These are phyloP conservation scores for Cherax quadricarinatus DNA, from an alignment of 1,140 invertebrate species.

Conservation along the genomic window DNA sequence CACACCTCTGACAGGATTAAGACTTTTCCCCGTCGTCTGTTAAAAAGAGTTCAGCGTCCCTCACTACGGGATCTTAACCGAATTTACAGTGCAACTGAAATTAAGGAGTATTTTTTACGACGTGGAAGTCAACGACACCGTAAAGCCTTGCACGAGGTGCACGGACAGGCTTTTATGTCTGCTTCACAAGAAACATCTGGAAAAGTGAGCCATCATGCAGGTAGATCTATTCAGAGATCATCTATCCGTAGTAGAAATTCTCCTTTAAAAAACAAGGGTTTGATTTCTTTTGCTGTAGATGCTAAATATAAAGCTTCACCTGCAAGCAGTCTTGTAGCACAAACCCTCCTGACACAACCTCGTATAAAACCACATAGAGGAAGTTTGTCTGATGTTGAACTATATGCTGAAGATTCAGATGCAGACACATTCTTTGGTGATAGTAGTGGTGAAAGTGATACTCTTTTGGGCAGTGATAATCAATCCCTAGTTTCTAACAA, in stretches of 20 bases:
- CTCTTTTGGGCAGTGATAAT: slow-evolving; percentile 40
- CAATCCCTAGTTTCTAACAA: background rate
- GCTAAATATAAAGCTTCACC: slow-evolving; percentile 45
- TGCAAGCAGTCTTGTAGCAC: slow-evolving; percentile 40
- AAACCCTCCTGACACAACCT: slow-evolving; percentile 45
- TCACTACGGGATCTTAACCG: slow-evolving; percentile 45
- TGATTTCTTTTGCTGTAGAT: slow-evolving; percentile 64
- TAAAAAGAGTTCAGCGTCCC: slow-evolving; percentile 47
- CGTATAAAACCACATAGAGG: background rate
- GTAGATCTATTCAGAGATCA: slow-evolving; percentile 26
- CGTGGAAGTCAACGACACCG: slow-evolving; percentile 55
- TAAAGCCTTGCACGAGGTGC: slow-evolving; percentile 13
- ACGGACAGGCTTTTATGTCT: slow-evolving; percentile 42
- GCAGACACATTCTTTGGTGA: slow-evolving; percentile 9
- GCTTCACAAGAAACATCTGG: background rate
- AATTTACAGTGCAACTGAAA: slow-evolving; percentile 59
- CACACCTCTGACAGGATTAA: slow-evolving; percentile 51
- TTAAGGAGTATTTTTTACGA: slow-evolving; percentile 64
- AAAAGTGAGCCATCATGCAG: background rate
- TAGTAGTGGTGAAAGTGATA: slow-evolving; percentile 43
- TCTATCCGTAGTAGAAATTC: slow-evolving; percentile 39
- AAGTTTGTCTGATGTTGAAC: slow-evolving; percentile 13
- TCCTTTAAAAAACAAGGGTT: slow-evolving; percentile 28
- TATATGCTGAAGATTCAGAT: slow-evolving; percentile 12
- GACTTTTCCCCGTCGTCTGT: slow-evolving; percentile 46